phyloP scores from a whole-genome alignment of 2,113 vertebrate species.

The Pipra filicauda region DNA sequence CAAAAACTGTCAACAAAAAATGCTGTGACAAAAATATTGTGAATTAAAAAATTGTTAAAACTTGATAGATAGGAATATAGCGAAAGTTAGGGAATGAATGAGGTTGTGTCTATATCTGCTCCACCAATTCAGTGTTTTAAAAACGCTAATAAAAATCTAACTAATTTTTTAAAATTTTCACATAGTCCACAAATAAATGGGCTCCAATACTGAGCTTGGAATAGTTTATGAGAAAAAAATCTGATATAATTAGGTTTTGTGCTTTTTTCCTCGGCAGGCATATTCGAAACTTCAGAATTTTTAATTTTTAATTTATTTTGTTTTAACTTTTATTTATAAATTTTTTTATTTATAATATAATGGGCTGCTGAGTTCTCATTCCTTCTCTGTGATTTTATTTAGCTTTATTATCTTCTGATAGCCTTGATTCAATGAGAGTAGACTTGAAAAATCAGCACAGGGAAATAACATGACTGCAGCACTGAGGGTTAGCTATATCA shows the following conservation, averaged over 20 bases:
- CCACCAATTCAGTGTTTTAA: neutral
- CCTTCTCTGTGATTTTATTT: neutral
- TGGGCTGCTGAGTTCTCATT: neutral
- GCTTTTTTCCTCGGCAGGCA: neutral
- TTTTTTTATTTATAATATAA: neutral
- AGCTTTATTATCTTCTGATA: neutral
- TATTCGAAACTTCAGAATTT: neutral
- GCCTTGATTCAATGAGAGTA: neutral
- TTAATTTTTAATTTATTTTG: neutral
- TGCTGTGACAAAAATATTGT: neutral
- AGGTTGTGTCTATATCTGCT: neutral
- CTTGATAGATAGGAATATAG: neutral
- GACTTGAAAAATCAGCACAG: neutral
- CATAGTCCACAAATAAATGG: neutral
- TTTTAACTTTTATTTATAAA: neutral
- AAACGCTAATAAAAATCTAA: neutral
- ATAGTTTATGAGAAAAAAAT: neutral
- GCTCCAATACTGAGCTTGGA: neutral
- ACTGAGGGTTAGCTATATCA: rapidly evolving
- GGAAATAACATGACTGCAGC: neutral
- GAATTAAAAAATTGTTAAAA: neutral
- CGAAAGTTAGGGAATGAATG: neutral
- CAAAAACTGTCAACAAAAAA: neutral
- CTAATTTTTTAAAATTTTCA: neutral
- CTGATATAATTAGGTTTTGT: neutral